Percentiles rank a stretch among this genome's conserved stretches.
Conservation (phyloP, 1,140 invertebrate genomes). For the Euura lappo region DNA sequence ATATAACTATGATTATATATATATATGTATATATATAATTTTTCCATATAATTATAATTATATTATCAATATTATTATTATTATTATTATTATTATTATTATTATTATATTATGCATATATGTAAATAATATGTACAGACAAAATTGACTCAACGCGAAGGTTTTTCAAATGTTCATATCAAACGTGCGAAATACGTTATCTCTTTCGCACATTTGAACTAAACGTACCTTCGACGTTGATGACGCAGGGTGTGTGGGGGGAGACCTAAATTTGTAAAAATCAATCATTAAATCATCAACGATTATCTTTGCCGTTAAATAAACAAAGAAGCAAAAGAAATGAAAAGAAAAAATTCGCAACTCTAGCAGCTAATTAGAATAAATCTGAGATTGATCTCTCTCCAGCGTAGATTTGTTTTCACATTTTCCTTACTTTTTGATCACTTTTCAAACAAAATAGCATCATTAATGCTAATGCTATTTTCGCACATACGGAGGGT, state of each 20-base stretch:
- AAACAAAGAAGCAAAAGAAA: not conserved
- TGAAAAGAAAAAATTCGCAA: not conserved
- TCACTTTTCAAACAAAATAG: too few species aligned
- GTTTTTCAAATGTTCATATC: conserved; percentile 22
- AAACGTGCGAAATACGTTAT: conserved; percentile 18
- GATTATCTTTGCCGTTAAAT: not conserved
- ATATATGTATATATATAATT: conserved; percentile 12
- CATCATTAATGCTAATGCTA: too few species aligned
- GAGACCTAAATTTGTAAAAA: not conserved
- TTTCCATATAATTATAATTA: conserved; percentile 27
- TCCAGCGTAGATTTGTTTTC: not conserved
- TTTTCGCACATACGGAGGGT: too few species aligned
- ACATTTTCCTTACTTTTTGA: not conserved
- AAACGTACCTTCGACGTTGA: too few species aligned
- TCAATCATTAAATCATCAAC: not conserved
- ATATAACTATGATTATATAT: conserved; percentile 37
- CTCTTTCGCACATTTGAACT: conserved; percentile 1
- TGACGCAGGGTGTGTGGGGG: too few species aligned
- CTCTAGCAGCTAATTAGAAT: not conserved
- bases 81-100: too few species aligned
- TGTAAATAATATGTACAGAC: conserved; percentile 43
- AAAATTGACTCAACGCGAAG: conserved; percentile 22
- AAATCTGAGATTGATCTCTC: conserved; percentile 4
- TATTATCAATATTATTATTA: not conserved
- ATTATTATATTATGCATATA: conserved; percentile 42